These are phyloP conservation scores for Oncorhynchus clarkii DNA, from an alignment of 2,113 vertebrate genomes.

Conservation along the genomic window DNA sequence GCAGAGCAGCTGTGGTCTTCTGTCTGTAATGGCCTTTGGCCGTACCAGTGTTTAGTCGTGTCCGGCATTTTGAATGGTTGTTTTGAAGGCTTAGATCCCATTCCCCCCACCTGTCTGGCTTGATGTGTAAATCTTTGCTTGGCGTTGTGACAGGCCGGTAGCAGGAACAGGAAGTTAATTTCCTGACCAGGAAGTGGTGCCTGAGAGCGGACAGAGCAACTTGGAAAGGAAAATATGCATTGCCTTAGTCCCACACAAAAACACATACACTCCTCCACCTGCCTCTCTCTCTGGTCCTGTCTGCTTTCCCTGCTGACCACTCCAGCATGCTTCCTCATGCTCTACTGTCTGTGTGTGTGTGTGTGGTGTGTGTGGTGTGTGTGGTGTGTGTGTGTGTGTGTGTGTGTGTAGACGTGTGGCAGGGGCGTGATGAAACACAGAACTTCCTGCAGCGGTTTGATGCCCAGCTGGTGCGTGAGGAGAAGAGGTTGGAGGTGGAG, in stretches of 20 bases:
- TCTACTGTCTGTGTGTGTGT: neutral
- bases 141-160: constrained; percentile 22
- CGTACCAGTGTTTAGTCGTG: neutral
- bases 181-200: constrained; percentile 48
- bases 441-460: constrained; percentile 79
- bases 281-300: neutral
- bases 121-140: neutral
- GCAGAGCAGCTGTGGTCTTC: neutral
- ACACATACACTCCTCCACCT: constrained; percentile 11
- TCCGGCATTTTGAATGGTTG: neutral
- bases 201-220: constrained; percentile 33
- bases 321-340: neutral
- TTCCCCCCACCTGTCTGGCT: neutral
- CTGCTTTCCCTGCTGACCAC: neutral
- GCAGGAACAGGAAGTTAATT: constrained; percentile 23
- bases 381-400: constrained; percentile 2
- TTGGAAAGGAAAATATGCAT: constrained; percentile 33
- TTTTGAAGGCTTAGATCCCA: neutral
- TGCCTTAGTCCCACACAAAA: constrained; percentile 5
- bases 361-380: constrained; percentile 10
- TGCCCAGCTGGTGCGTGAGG: constrained; percentile 75
- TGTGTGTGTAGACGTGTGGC: constrained; percentile 73
- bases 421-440: constrained; percentile 69
- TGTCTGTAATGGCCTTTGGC: neutral
- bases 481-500: constrained; percentile 78